These are phyloP conservation scores for Melanostoma mellinum DNA, from an alignment of 2,888 invertebrate genomes.

Conservation along the genomic window DNA sequence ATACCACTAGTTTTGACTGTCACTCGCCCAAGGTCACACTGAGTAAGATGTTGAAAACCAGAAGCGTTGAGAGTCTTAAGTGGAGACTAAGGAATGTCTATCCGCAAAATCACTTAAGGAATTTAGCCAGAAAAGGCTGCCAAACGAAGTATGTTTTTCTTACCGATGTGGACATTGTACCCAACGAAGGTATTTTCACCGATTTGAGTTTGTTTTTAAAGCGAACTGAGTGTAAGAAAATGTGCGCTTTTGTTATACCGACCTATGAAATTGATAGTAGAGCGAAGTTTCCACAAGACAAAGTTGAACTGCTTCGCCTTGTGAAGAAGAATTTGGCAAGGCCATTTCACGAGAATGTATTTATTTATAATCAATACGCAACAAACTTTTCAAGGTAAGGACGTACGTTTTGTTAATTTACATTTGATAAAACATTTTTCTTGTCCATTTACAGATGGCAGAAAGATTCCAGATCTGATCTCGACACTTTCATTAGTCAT, in stretches of 20 bases:
- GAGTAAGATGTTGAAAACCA: slow-evolving; percentile 84
- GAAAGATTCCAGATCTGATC: slow-evolving; percentile 77
- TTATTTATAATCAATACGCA: slow-evolving; percentile 95
- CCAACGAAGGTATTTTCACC: slow-evolving; percentile 88
- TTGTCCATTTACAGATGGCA: slow-evolving; percentile 50
- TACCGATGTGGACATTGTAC: slow-evolving; percentile 94
- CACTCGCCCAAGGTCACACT: slow-evolving; percentile 86
- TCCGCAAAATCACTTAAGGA: slow-evolving; percentile 94
- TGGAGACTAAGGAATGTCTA: slow-evolving; percentile 91
- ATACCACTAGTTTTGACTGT: slow-evolving; percentile 83
- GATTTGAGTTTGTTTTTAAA: slow-evolving; percentile 87
- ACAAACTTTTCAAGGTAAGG: slow-evolving; percentile 93
- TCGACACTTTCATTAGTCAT: slow-evolving; percentile 90
- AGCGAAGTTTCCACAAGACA: slow-evolving; percentile 91
- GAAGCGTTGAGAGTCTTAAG: slow-evolving; percentile 85
- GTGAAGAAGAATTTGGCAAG: slow-evolving; percentile 91
- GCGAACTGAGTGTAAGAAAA: slow-evolving; percentile 83
- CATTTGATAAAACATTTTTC: too few relatives aligned
- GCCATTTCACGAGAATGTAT: slow-evolving; percentile 95
- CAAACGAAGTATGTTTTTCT: slow-evolving; percentile 91
- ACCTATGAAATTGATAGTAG: slow-evolving; percentile 93
- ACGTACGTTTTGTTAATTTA: slow-evolving; percentile 2
- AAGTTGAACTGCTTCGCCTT: slow-evolving; percentile 89
- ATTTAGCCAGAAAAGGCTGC: slow-evolving; percentile 92
- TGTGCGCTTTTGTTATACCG: slow-evolving; percentile 94